A percentile compares a stretch with the other conserved stretches of the same genome.
These are phyloP conservation scores for Ceratina australensis DNA, from an alignment of 1,140 invertebrate genomes.

Conservation along the genomic window DNA sequence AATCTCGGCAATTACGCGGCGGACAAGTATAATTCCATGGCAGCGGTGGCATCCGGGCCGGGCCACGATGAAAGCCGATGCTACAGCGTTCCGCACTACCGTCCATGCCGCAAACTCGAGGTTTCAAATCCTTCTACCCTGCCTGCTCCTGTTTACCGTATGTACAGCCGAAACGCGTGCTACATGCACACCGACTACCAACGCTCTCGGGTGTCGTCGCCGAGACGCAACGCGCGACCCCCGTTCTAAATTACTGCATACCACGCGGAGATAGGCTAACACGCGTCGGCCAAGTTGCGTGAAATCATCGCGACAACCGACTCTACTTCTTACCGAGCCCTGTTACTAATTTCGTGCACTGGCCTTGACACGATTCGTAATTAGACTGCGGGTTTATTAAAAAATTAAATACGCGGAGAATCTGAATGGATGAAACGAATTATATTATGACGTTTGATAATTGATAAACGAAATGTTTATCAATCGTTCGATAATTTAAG, in stretches of 20 bases:
- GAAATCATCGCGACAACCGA: constrained; percentile 23
- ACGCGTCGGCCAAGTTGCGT: constrained; percentile 14
- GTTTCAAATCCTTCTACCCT: constrained; percentile 51
- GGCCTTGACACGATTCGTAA: not conserved
- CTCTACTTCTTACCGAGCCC: not conserved
- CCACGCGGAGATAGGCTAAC: constrained; percentile 21
- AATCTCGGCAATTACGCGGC: constrained; percentile 74
- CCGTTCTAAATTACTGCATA: constrained; percentile 54
- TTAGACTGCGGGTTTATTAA: not conserved
- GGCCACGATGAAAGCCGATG: constrained; percentile 48
- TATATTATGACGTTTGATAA: too few species aligned
- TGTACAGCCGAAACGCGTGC: constrained; percentile 20
- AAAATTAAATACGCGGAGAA: too few species aligned
- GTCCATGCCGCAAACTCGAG: constrained; percentile 55
- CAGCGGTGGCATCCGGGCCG: constrained; percentile 48
- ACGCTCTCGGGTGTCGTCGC: constrained; percentile 8
- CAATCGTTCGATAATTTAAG: too few species aligned
- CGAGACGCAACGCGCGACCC: constrained; percentile 28
- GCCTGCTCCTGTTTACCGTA: constrained; percentile 21
- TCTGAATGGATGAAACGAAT: too few species aligned
- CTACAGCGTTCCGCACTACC: constrained; percentile 55
- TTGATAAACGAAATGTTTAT: too few species aligned
- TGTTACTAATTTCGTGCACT: not conserved
- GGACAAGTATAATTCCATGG: constrained; percentile 69
- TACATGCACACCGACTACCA: too few species aligned